A percentile compares a stretch with the other conserved stretches of the same genome.
These are phyloP conservation scores for Falco peregrinus DNA, from an alignment of 2,797 vertebrate species.

Conservation along the genomic window DNA sequence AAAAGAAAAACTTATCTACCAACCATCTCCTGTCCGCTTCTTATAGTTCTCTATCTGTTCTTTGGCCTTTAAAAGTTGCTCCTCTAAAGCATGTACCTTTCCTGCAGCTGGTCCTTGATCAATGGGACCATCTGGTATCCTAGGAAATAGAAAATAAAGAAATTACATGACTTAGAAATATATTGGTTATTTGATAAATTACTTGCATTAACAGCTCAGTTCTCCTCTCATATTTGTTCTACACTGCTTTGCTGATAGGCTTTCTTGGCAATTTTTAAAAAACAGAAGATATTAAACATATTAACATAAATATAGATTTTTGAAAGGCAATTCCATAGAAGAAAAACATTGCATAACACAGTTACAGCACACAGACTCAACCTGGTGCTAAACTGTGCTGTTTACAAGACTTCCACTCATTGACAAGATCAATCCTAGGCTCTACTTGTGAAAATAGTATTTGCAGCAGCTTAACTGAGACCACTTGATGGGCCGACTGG, in stretches of 20 bases:
- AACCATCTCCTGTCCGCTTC: slow-evolving; percentile 90
- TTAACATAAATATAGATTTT: background rate
- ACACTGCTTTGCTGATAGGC: background rate
- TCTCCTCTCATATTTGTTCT: background rate
- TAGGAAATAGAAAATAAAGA: slow-evolving; percentile 68
- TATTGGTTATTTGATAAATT: background rate
- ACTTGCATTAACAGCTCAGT: background rate
- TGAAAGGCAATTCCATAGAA: background rate
- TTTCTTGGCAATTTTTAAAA: background rate
- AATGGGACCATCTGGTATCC: slow-evolving; percentile 94
- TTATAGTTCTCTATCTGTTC: slow-evolving; percentile 97
- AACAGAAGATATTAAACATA: background rate
- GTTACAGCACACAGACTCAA: background rate
- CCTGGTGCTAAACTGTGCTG: background rate
- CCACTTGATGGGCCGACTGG: background rate
- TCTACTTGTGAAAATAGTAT: background rate
- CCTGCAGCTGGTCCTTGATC: slow-evolving; percentile 89
- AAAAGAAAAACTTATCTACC: slow-evolving; percentile 58
- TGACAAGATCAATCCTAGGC: background rate
- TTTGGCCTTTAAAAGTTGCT: slow-evolving; percentile 94
- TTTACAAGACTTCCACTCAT: background rate
- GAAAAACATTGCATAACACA: background rate
- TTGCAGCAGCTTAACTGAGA: background rate
- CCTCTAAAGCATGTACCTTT: slow-evolving; percentile 92
- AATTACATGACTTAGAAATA: background rate